Base-by-base conservation (phyloP, 1,140 invertebrate species). In the Bombus consobrinus region DNA sequence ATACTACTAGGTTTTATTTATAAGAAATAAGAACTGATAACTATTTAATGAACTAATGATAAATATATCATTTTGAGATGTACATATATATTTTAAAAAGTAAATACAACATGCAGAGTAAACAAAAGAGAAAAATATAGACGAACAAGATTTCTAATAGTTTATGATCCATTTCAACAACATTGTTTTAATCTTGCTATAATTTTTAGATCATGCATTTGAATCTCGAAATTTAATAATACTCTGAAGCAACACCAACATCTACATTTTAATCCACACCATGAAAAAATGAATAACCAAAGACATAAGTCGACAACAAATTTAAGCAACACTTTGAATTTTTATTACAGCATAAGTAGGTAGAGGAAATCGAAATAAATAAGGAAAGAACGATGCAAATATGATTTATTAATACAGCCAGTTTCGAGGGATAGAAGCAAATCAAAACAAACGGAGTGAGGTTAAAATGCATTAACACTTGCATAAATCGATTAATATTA, bases 381-480 rank as follows among this genome's bases (percentile, higher is more conserved):
- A 84, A 79, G 82, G 83, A 85, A 22, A 32, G 18, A 80, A 80
- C 32, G 8, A 72, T 80, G 66, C 34, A 73, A 64, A 80, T 72
- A 69, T 15, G 25, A 85, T 85, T 85, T 80, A 85, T 85, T 85
- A 79, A 79, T 72, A 53, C 57, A 85, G 32, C 37, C 53, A 85
- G 57, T n/a, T 62, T 80, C 28, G 2, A 72, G 15, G 53, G 15
- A 47, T 4, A 32, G n/a, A 84, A 84, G 76, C 76, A 34, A 66
- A 79, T 39, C 47, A 85, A 81, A 85, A 85, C 83, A 85, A 85
- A 85, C 59, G 34, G 43, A 85, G 71, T 37, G 34, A 85, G 83
- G 83, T 85, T 85, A 85, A 81, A 81, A 64, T 57, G 69, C 22
- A 73, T 85, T 68, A 81, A 85, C 69, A 80, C 68, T 81, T 85